phyloP scores from a whole-genome alignment of 2,113 vertebrate species.

The Heliornis fulica region DNA sequence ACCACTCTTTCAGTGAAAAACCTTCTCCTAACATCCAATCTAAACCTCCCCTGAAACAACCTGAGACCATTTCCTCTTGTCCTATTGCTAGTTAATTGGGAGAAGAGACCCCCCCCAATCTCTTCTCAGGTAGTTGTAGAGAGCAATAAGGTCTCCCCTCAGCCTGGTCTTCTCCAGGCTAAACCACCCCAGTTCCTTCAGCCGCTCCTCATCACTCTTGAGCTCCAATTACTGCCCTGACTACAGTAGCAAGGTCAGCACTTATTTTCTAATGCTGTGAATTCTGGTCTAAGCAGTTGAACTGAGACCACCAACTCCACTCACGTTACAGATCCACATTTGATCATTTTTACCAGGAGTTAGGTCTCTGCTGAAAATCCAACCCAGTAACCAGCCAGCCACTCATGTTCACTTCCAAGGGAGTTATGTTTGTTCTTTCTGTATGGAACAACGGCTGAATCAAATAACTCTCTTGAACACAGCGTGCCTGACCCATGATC shows the following conservation, averaged over 20 bases:
- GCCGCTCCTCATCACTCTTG: too few relatives aligned
- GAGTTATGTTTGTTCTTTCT: background rate
- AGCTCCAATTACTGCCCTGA: background rate
- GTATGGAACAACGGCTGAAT: background rate
- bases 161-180: too few relatives aligned
- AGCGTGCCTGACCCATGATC: background rate
- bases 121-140: too few relatives aligned
- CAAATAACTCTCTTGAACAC: background rate
- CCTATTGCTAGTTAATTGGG: too few relatives aligned
- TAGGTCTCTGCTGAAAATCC: background rate
- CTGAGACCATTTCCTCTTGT: too few relatives aligned
- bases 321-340: background rate
- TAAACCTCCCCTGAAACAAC: too few relatives aligned
- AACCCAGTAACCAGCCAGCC: background rate
- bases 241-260: background rate
- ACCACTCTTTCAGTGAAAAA: too few relatives aligned
- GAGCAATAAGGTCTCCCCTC: too few relatives aligned
- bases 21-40: too few relatives aligned
- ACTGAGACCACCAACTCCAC: background rate
- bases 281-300: background rate
- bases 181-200: too few relatives aligned
- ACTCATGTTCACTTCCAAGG: background rate
- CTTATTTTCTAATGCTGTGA: background rate
- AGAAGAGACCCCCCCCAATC: too few relatives aligned
- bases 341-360: background rate